These are phyloP conservation scores for Dromococcyx pavoninus DNA, from an alignment of 2,797 vertebrate genomes.

Conservation along the genomic window DNA sequence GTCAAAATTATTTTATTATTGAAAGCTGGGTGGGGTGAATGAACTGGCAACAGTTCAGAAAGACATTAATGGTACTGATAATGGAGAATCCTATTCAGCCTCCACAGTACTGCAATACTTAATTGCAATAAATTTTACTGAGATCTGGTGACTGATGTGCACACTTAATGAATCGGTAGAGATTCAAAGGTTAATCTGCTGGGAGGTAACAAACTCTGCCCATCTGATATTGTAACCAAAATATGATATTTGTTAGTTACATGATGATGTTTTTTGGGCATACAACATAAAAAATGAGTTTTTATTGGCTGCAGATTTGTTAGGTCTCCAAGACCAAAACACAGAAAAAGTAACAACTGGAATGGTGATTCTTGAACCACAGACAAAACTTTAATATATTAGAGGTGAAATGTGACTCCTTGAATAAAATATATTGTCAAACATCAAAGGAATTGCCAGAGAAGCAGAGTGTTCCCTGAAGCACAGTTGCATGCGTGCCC, in stretches of 20 bases:
- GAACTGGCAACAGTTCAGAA: constrained; percentile 78
- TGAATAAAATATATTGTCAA: constrained; percentile 65
- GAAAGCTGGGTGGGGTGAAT: constrained; percentile 80
- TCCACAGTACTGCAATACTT: constrained; percentile 68
- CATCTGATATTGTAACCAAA: constrained; percentile 81
- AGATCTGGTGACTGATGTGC: constrained; percentile 71
- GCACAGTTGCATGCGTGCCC: constrained; percentile 7
- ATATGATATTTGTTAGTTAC: constrained; percentile 80
- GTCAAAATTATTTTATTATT: constrained; percentile 86
- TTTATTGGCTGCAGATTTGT: constrained; percentile 79
- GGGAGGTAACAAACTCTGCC: constrained; percentile 77
- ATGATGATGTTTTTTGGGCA: constrained; percentile 83
- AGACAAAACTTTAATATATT: constrained; percentile 74
- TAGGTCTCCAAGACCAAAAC: constrained; percentile 72
- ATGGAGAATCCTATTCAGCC: constrained; percentile 74
- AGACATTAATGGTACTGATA: constrained; percentile 79
- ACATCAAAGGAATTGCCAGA: constrained; percentile 64
- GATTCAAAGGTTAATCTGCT: constrained; percentile 79
- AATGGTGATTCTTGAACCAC: constrained; percentile 74
- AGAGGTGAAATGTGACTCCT: constrained; percentile 69
- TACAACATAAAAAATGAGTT: constrained; percentile 75
- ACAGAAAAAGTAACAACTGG: constrained; percentile 71
- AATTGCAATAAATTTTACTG: constrained; percentile 77
- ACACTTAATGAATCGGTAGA: constrained; percentile 78
- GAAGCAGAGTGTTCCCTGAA: constrained; percentile 64